phyloP scores from a whole-genome alignment of 2,113 vertebrate genomes.

The Corydoras maculifer region DNA sequence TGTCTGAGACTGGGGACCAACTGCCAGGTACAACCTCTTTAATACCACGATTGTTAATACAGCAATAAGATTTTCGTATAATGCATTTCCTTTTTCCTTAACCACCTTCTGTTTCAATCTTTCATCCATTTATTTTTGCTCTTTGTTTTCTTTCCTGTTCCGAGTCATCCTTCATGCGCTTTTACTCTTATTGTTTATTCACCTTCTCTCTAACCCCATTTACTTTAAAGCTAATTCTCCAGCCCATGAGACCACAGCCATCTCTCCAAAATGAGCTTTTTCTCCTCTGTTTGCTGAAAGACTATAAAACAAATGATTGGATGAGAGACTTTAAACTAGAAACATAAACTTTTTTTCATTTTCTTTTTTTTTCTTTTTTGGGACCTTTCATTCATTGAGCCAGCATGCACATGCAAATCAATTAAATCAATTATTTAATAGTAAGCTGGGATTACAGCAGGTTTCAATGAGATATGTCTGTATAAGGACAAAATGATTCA shows the following conservation, averaged over 20 bases:
- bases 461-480: too few relatives aligned
- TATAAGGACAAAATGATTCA: too few relatives aligned
- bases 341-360: background rate
- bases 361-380: background rate
- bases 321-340: conserved; percentile 25
- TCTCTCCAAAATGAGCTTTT: conserved; percentile 26
- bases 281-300: conserved; percentile 14
- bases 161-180: background rate
- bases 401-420: conserved; percentile 4
- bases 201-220: conserved; percentile 10
- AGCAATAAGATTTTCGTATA: background rate
- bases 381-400: background rate
- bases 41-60: too few relatives aligned
- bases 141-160: background rate
- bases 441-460: too few relatives aligned
- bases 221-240: conserved; percentile 36
- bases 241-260: conserved; percentile 24
- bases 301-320: conserved; percentile 28
- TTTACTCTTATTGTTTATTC: background rate
- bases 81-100: conserved; percentile 11
- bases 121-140: background rate
- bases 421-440: too few relatives aligned
- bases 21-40: conserved; percentile 68
- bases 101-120: conserved; percentile 39
- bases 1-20: conserved; percentile 73